Base-by-base conservation (phyloP, 2,888 invertebrate species). In the Amaurobius ferox region DNA sequence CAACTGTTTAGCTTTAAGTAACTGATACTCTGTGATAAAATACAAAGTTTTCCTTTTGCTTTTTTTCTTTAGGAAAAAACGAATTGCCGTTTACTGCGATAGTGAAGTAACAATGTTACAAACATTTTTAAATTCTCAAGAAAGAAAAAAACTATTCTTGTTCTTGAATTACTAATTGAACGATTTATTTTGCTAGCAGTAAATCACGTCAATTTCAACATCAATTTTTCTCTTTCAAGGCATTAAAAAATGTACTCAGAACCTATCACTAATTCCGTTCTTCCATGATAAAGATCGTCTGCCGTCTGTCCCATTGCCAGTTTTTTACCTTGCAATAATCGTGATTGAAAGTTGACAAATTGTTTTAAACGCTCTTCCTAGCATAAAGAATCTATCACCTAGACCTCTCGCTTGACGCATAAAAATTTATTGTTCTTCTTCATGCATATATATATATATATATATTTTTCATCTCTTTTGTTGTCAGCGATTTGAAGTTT, bases 301-400 rank as follows among this genome's bases (percentile, higher is more conserved):
- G 66, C n/a, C 23, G 32, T 29, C 23, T 66, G 35, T 66, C 66
- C 35, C 35, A 32, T 66, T 66, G 66, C 66, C 66, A 66, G 35
- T 32, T 29, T 35, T 55, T 23, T 23, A 35, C 35, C 28, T 66
- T 19, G 35, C 66, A 66, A 66, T 66, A 66, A 30, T 35, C 35
- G 35, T 35, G 81, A 83, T 83, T 83, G 70, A 83, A 83, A 83
- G 76, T 83, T 83, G 81, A 83, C 81, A 83, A 83, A 83, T 83
- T 70, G 81, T 70, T 68, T 70, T 66, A 32, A 66, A 66, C 32
- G 30, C 32, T 66, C 32, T 66, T 66, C 35, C 7, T n/a, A 35
- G 66, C 66, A 66, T 32, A 35, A 32, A 35, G 30, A 32, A 66
- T 66, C 66, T 66, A 66, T 66, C 35, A 35, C 66, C 23, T 23